Conservation (phyloP, 2,113 vertebrate genomes). For the Craseonycteris thonglongyai region DNA sequence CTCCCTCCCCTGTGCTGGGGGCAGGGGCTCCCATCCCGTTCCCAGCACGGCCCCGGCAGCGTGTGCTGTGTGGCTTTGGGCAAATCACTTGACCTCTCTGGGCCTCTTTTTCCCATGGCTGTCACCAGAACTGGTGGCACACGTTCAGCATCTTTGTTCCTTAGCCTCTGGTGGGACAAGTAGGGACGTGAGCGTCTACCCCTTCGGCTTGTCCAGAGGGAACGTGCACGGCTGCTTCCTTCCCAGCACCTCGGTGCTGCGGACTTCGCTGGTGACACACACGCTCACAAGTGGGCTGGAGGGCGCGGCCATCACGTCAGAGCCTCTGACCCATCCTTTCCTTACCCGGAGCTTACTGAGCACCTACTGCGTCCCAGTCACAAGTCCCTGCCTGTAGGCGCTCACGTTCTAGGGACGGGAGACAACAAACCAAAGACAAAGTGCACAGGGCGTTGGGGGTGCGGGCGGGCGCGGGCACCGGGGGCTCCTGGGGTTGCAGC, state of each 20-base stretch:
- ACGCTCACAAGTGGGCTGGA: background rate
- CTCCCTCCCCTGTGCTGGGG: no score
- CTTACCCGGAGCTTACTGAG: background rate
- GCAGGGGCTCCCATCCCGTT: no score
- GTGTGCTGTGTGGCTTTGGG: background rate
- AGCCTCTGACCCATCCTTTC: background rate
- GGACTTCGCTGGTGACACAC: background rate
- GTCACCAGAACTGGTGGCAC: background rate
- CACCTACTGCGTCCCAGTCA: background rate
- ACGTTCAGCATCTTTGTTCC: background rate
- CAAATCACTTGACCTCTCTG: background rate
- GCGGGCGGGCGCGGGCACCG: background rate
- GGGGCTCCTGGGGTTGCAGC: no score
- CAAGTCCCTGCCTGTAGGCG: background rate
- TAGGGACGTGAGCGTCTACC: no score
- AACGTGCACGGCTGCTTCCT: background rate
- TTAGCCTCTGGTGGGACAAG: background rate
- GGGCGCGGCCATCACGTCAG: accelerated
- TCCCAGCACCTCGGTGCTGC: background rate
- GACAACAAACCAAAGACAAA: background rate
- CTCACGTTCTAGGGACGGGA: background rate
- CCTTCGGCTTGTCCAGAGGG: no score
- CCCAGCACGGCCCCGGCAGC: background rate
- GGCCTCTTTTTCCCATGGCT: background rate
- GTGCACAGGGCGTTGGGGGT: accelerated